Evolutionary conservation across 2,888 invertebrate genomes (phyloP), one percentile per base, ranked within the genome.

Genomic region (Xanthia togata): DNA sequence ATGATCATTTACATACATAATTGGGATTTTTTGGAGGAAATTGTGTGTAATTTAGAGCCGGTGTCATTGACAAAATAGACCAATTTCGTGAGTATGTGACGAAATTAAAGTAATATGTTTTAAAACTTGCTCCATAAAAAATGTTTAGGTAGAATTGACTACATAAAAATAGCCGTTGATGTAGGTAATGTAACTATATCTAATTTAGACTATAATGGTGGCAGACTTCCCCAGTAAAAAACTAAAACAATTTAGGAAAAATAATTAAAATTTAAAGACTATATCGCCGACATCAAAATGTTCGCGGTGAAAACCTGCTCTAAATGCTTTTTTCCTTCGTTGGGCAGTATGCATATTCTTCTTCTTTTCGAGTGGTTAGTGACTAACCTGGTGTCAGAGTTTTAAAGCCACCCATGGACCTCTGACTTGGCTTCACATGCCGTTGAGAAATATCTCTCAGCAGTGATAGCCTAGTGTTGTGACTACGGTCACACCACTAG

Each of bases 11-110:
- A 38, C 4, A 23, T 57, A 53, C 2, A 38, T 47, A 65, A 68
- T 57, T 53, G 12, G 9, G 17, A 6, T 5, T 6, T 69, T 64
- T 59, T 41, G 11, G 20, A 35, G 6, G 8, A 47, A 47, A 82
- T 79, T 55, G 55, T 47, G n/a, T 38, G 35, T 78, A 78, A 80
- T 83, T 83, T 68, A 12, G 50, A 41, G 9, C 23, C 14, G 4
- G 57, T 50, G 26, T 68, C 50, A 44, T 72, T 75, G 55, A 63
- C 68, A 47, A 77, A 76, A 84, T 77, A 67, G 75, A 62, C 62
- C 77, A 84, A 86, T 86, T 83, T 81, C 20, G 47, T 72, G 55
- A 62, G 60, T 41, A 55, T 57, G 41, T 12, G 35, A 41, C 6
- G 4, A 50, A n/a, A 63, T 75, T 38, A 26, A 59, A 59, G 50